Conservation (phyloP, 2,797 vertebrate genomes). For the Pempheris klunzingeri region DNA sequence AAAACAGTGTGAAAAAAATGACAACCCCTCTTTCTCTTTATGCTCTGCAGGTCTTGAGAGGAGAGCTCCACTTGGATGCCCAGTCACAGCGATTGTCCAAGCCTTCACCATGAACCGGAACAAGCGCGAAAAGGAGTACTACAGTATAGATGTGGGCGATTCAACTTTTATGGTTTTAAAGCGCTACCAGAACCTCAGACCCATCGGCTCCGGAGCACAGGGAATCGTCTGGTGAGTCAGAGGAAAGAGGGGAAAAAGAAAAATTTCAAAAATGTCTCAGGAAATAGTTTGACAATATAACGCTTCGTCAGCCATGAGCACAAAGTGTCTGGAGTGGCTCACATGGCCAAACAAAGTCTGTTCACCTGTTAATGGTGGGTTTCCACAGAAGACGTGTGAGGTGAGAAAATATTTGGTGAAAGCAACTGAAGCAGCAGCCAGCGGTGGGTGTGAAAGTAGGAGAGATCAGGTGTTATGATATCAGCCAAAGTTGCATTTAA, state of each 20-base stretch:
- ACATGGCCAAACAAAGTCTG: too few relatives aligned
- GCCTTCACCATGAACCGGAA: conserved; percentile 94
- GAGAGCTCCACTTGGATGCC: conserved; percentile 80
- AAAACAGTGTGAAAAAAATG: background rate
- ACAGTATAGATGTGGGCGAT: conserved; percentile 97
- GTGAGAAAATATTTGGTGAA: background rate
- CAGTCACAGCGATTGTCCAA: conserved; percentile 61
- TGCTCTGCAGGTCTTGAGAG: conserved; percentile 69
- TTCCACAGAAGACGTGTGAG: background rate
- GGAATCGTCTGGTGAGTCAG: conserved; percentile 95
- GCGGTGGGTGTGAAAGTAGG: background rate
- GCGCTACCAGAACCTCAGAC: conserved; percentile 97
- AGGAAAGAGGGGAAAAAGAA: background rate
- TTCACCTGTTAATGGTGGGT: background rate
- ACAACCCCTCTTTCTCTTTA: background rate
- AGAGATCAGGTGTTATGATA: conserved; percentile 13
- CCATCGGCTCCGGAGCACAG: conserved; percentile 97
- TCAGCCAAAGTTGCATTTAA: background rate
- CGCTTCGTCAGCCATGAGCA: background rate
- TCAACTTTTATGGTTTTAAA: conserved; percentile 98
- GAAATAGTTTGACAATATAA: too few relatives aligned
- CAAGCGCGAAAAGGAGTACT: conserved; percentile 98
- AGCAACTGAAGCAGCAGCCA: background rate
- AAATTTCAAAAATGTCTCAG: background rate
- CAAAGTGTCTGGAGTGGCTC: too few relatives aligned